phyloP scores from a whole-genome alignment of 2,113 vertebrate genomes.

The Clarias gariepinus region DNA sequence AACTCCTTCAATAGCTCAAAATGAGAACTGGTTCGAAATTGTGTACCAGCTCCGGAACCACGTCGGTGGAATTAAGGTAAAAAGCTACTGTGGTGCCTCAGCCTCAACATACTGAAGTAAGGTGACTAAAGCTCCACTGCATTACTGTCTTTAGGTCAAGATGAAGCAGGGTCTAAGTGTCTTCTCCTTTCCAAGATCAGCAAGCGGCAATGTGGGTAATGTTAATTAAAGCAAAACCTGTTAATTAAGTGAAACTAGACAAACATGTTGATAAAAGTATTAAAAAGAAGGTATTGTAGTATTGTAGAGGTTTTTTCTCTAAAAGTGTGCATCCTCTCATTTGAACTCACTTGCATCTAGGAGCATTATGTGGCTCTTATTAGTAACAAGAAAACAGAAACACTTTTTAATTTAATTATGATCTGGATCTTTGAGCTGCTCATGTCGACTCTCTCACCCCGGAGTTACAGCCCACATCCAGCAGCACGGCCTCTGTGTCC shows the following conservation, averaged over 20 bases:
- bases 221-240: background rate
- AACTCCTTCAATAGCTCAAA: too few relatives aligned
- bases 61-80: too few relatives aligned
- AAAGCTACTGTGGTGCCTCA: too few relatives aligned
- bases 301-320: background rate
- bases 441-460: slow-evolving; percentile 74
- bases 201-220: too few relatives aligned
- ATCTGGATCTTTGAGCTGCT: background rate
- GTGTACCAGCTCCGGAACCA: too few relatives aligned
- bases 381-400: background rate
- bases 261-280: background rate
- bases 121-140: background rate
- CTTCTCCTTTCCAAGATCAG: too few relatives aligned
- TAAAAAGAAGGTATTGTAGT: background rate
- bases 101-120: too few relatives aligned
- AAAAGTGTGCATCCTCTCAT: background rate
- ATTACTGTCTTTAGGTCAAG: background rate
- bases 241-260: background rate
- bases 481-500: slow-evolving; percentile 63
- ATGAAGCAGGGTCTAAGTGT: too few relatives aligned
- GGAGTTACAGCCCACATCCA: slow-evolving; percentile 94
- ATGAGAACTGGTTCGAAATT: too few relatives aligned
- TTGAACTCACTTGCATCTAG: background rate
- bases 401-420: background rate
- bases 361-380: background rate